Percentiles rank a stretch among this genome's conserved stretches.
phyloP scores from a whole-genome alignment of 2,888 invertebrate genomes.

The Boloria selene region DNA sequence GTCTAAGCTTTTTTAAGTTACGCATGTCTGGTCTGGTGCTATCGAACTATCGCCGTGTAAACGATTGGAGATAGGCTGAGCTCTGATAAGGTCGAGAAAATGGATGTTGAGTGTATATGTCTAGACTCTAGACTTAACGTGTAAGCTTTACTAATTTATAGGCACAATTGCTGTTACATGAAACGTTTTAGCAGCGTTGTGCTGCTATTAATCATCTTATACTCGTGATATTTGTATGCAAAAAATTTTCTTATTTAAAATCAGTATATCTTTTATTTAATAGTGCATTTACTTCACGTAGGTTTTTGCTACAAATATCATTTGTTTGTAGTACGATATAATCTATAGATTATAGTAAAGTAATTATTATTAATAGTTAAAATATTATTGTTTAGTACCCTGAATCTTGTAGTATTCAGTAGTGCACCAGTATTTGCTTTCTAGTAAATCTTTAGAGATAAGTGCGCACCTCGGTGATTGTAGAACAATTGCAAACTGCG shows the following conservation, averaged over 20 bases:
- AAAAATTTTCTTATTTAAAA: no score
- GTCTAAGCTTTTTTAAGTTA: conserved; percentile 15
- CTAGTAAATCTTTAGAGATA: conserved; percentile 25
- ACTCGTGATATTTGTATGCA: no score
- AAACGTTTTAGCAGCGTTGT: neutral
- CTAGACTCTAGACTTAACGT: conserved; percentile 24
- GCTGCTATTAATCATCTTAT: no score
- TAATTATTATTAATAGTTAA: conserved; percentile 4
- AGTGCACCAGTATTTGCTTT: conserved; percentile 19
- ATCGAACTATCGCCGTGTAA: conserved; percentile 31
- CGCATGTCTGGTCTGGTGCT: conserved; percentile 17
- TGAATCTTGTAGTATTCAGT: conserved; percentile 7
- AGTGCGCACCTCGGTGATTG: conserved; percentile 42
- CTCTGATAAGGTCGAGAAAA: conserved; percentile 28
- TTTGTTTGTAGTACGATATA: no score
- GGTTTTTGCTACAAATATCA: no score
- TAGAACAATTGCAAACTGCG: conserved; percentile 45
- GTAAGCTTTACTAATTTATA: conserved; percentile 10
- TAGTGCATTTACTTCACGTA: neutral
- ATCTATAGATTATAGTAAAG: no score
- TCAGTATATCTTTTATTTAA: no score
- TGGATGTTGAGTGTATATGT: conserved; percentile 27
- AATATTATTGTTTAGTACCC: neutral
- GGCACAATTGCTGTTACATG: neutral
- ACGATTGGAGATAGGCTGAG: conserved; percentile 38